phyloP scores from a whole-genome alignment of 1,140 invertebrate species.

The Drosophila repletoides region DNA sequence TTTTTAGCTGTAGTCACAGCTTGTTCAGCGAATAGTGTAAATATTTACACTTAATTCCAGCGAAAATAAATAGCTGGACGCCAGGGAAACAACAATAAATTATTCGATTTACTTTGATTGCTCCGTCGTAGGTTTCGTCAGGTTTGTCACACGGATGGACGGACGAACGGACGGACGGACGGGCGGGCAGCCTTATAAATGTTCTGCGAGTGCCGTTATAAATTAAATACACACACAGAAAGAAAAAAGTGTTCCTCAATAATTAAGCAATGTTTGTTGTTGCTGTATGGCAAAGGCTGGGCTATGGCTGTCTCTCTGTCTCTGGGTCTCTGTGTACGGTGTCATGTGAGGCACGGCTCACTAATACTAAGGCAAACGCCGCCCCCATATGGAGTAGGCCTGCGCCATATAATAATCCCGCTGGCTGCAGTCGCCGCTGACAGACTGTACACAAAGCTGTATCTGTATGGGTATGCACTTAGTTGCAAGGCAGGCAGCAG shows the following conservation, averaged over 20 bases:
- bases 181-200: too few relatives aligned
- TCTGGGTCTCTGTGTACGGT: slow-evolving; percentile 2
- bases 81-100: slow-evolving; percentile 53
- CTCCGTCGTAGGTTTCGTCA: slow-evolving; percentile 48
- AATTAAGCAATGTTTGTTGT: slow-evolving; percentile 61
- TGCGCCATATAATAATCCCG: slow-evolving; percentile 44
- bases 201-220: slow-evolving; percentile 26
- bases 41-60: slow-evolving; percentile 46
- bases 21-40: slow-evolving; percentile 36
- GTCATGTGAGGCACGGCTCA: slow-evolving; percentile 27
- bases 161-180: too few relatives aligned
- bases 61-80: slow-evolving; percentile 17
- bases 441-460: slow-evolving; percentile 27
- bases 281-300: slow-evolving; percentile 18
- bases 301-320: too few relatives aligned
- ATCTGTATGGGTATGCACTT: slow-evolving; percentile 32
- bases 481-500: slow-evolving; percentile 52
- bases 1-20: slow-evolving; percentile 24
- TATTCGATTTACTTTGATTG: slow-evolving; percentile 68
- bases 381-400: slow-evolving; percentile 24
- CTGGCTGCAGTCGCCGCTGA: slow-evolving; percentile 27
- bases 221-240: slow-evolving; percentile 37
- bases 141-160: slow-evolving; percentile 28
- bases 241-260: slow-evolving; percentile 30
- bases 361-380: slow-evolving; percentile 4